Percentiles rank a stretch among this genome's conserved stretches.
These are phyloP conservation scores for Machimus atricapillus DNA, from an alignment of 2,888 invertebrate species.

Conservation along the genomic window DNA sequence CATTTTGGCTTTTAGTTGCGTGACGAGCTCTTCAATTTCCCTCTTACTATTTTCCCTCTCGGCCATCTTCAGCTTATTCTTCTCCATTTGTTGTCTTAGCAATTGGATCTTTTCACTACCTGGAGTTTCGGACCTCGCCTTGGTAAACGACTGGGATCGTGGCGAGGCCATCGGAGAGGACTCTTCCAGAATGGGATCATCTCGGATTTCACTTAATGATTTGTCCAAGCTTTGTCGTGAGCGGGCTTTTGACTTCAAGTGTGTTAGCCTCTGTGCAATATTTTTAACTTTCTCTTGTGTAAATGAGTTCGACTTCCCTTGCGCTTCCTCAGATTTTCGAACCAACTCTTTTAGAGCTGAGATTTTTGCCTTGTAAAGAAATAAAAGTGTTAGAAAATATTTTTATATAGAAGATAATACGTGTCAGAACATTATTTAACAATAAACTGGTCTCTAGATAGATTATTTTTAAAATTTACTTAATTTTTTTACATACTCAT, in stretches of 20 bases:
- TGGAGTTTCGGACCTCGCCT: slow-evolving; percentile 55
- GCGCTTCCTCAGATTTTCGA: slow-evolving; percentile 54
- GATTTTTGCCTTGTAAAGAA: slow-evolving; percentile 54
- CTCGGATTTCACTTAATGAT: slow-evolving; percentile 40
- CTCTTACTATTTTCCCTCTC: slow-evolving; percentile 65
- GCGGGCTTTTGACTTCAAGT: slow-evolving; percentile 55
- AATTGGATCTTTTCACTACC: slow-evolving; percentile 65
- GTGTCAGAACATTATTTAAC: too few species aligned
- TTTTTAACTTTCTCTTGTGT: slow-evolving; percentile 57
- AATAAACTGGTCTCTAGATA: too few species aligned
- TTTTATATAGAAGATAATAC: too few species aligned
- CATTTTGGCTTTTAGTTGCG: slow-evolving; percentile 65
- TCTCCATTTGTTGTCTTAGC: slow-evolving; percentile 65
- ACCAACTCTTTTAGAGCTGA: slow-evolving; percentile 56
- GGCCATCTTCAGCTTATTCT: slow-evolving; percentile 65
- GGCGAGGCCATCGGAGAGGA: slow-evolving; percentile 1
- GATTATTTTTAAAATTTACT: too few species aligned
- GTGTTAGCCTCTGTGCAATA: slow-evolving; percentile 55
- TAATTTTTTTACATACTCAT: too few species aligned
- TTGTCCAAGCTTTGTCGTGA: slow-evolving; percentile 49
- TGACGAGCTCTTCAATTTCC: slow-evolving; percentile 65
- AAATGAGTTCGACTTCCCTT: slow-evolving; percentile 54
- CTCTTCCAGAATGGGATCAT: slow-evolving; percentile 42
- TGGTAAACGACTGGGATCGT: neutral
- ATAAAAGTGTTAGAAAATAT: neutral